Percentiles rank a stretch among this genome's conserved stretches.
These are phyloP conservation scores for Nettapus auritus DNA, from an alignment of 2,113 vertebrate species.

Conservation along the genomic window DNA sequence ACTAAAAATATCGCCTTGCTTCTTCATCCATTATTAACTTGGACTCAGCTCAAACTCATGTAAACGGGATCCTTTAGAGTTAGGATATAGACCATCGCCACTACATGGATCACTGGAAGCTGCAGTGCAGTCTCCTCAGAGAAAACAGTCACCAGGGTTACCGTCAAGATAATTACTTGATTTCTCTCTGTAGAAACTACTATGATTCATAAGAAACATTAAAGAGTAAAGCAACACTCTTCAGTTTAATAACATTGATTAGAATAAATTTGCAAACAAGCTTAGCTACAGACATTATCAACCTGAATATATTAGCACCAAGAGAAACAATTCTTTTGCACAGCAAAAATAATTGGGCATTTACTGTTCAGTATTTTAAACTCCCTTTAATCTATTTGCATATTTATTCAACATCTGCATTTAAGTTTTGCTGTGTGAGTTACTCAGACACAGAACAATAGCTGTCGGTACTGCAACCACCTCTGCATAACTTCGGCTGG, in stretches of 20 bases:
- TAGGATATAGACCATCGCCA: neutral
- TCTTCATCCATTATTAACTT: neutral
- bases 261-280: slow-evolving; percentile 21
- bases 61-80: neutral
- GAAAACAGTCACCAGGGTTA: neutral
- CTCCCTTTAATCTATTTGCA: neutral
- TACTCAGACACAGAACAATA: neutral
- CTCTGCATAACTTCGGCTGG: neutral
- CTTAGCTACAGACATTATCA: neutral
- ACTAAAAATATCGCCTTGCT: neutral
- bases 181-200: slow-evolving; percentile 14
- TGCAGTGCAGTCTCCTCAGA: slow-evolving; percentile 19
- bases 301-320: neutral
- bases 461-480: neutral
- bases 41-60: neutral
- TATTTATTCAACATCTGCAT: neutral
- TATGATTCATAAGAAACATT: slow-evolving; percentile 21
- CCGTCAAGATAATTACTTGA: slow-evolving; percentile 33
- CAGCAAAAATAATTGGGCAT: neutral
- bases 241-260: slow-evolving; percentile 16
- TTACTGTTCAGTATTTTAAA: neutral
- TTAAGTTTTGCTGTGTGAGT: neutral
- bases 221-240: neutral
- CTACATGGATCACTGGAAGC: neutral
- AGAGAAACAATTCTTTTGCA: neutral